phyloP scores from a whole-genome alignment of 1,140 invertebrate species.

The Calliphora vicina region DNA sequence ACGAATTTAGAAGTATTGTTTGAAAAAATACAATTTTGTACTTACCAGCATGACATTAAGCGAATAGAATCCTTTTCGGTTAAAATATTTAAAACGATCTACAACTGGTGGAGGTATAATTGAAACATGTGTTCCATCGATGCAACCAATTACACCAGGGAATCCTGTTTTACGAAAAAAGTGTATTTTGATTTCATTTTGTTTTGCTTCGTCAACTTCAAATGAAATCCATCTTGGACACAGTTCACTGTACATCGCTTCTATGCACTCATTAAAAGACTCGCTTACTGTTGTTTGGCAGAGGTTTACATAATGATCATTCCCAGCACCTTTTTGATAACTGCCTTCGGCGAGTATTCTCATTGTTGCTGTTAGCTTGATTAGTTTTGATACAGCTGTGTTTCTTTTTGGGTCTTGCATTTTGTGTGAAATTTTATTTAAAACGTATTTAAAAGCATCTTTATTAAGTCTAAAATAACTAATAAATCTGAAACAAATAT shows the following conservation, averaged over 20 bases:
- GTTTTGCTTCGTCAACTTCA: not conserved
- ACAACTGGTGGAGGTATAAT: no score
- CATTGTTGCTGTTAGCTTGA: not conserved
- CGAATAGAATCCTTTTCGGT: no score
- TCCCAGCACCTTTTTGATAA: not conserved
- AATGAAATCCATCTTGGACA: not conserved
- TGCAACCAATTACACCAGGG: no score
- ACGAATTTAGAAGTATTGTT: no score
- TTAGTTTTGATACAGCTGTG: not conserved
- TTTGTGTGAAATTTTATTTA: not conserved
- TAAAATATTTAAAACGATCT: no score
- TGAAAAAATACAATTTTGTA: no score
- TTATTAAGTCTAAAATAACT: not conserved
- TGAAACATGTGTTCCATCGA: no score
- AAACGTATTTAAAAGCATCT: not conserved
- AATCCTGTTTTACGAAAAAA: not conserved
- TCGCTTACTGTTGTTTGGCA: not conserved
- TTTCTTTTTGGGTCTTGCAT: not conserved
- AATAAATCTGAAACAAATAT: not conserved
- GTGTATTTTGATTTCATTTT: not conserved
- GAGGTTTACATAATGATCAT: not conserved
- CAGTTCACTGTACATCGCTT: not conserved
- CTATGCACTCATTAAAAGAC: not conserved
- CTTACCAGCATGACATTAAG: no score
- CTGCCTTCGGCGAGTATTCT: not conserved